Base-by-base conservation (phyloP, 2,113 vertebrate genomes). In the Petroica traversi region DNA sequence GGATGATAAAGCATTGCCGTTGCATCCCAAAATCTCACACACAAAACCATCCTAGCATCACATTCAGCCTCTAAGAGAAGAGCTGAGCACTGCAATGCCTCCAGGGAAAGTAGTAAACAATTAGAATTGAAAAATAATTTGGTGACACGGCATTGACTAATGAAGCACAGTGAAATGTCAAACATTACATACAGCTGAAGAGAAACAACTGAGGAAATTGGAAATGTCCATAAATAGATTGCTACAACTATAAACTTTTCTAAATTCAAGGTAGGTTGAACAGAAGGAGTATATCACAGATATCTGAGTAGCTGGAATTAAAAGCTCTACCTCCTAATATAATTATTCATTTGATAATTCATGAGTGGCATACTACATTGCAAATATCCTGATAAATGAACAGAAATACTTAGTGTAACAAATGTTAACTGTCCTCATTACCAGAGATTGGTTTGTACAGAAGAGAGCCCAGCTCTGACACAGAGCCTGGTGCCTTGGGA, bases 281-380 rank as follows among this genome's bases (percentile, higher is more conserved):
- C 59, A 64, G 1, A 45, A 58, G 0, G 2, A 72, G 43, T 7
- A 0, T 12, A 29, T 41, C 8, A 2, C 23, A 69, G 19, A 29
- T 34, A 74, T 46, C 19, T 7, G 14, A 71, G 19, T 1, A 57
- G 11, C 25, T 28, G 12, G 20, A 82, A 55, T 41, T 19, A 76
- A 59, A 67, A 61, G 25, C 41, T 66, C 33, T 33, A 26, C 38
- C 34, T 57, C 8, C 2, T 2, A 55, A 28, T 23, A 2, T 4
- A 46, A 61, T 24, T 13, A 6, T 29, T 33, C 4, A 24, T 61
- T 36, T 49, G 41, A 43, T 57, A 58, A 62, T 6, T 29, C 6
- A 0, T 7, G 45, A 75, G 26, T 4, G 3, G 17, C 19, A 46
- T 5, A 20, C 11, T 16, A 23, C 40, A 23, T 7, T 19, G 26